Conservation (phyloP, 2,888 invertebrate genomes). For the Zele albiditarsus region DNA sequence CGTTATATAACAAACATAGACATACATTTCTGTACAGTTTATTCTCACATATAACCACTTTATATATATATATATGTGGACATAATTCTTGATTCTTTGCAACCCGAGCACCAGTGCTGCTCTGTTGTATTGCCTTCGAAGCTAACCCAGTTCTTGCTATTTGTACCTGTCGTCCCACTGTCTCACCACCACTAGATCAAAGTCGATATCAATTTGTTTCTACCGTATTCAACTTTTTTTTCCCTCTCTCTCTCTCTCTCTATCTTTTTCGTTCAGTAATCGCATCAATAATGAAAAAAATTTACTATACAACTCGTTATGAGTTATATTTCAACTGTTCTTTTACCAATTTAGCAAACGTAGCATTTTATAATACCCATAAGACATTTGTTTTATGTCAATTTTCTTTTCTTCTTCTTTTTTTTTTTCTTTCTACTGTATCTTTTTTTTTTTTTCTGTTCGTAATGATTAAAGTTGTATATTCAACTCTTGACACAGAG, state of each 20-base stretch:
- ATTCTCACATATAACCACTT: neutral
- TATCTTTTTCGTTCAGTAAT: neutral
- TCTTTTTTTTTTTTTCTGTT: neutral
- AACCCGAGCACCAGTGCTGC: neutral
- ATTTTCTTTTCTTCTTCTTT: neutral
- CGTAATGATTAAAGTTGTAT: neutral
- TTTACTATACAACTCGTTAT: neutral
- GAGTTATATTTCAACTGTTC: neutral
- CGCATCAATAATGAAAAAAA: neutral
- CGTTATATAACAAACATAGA: neutral
- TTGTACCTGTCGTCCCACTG: slow-evolving; percentile 31
- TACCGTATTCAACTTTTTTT: slow-evolving; percentile 15
- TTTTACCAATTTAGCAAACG: neutral
- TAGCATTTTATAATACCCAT: neutral
- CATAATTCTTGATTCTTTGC: neutral
- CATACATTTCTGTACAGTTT: neutral
- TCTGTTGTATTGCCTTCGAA: neutral
- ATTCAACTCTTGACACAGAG: neutral
- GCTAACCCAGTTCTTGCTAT: slow-evolving; percentile 19
- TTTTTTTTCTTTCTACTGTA: neutral
- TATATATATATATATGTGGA: neutral
- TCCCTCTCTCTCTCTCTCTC: neutral
- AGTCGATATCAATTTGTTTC: slow-evolving; percentile 34
- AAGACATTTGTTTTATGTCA: neutral
- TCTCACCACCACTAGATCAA: slow-evolving; percentile 27